phyloP scores from a whole-genome alignment of 1,140 invertebrate species.

The Eurosta solidaginis region DNA sequence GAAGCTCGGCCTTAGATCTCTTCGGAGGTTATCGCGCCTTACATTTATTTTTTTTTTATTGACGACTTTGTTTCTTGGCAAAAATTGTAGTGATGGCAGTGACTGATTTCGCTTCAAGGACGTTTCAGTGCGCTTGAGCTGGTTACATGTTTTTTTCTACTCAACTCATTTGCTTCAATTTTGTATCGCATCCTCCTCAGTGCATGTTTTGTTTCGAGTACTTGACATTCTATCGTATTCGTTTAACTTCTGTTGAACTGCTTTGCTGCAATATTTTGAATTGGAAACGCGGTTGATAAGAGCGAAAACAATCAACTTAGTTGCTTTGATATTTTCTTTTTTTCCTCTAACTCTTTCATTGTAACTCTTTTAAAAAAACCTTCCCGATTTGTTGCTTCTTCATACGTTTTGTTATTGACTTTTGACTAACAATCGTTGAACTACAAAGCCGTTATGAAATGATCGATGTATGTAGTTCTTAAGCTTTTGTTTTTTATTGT shows the following conservation, averaged over 20 bases:
- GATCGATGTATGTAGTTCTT: too few relatives aligned
- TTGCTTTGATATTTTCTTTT: neutral
- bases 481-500: too few relatives aligned
- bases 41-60: too few relatives aligned
- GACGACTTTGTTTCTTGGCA: neutral
- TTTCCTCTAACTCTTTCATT: neutral
- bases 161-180: neutral
- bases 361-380: too few relatives aligned
- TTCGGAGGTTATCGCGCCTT: neutral
- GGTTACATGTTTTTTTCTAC: neutral
- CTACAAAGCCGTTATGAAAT: too few relatives aligned
- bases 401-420: too few relatives aligned
- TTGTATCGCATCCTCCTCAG: neutral
- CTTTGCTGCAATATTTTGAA: neutral
- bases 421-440: too few relatives aligned
- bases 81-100: neutral
- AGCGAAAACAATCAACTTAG: neutral
- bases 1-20: neutral
- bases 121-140: neutral
- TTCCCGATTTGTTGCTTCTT: too few relatives aligned
- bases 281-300: neutral
- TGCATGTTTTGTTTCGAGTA: neutral
- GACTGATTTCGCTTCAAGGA: neutral
- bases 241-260: neutral
- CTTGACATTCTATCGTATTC: neutral